Evolutionary conservation across 2,113 vertebrate genomes (phyloP), one percentile per base, ranked within the genome.

Genomic region (Chlamydotis undulata): DNA sequence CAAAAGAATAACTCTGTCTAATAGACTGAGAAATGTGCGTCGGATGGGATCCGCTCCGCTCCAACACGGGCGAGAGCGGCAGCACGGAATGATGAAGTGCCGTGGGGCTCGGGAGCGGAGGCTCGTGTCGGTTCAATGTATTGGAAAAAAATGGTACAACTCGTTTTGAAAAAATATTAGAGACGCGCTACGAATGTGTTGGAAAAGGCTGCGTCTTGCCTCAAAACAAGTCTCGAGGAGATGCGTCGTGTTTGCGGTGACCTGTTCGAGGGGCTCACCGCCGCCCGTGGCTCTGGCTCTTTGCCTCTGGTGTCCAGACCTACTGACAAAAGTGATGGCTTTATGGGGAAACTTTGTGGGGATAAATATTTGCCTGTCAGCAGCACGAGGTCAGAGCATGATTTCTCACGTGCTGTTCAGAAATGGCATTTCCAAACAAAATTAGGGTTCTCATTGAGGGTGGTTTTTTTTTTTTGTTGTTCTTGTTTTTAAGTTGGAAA

Each of bases 331-430:
- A 92, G 39, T 24, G 68, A 81, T 61, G 80, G 91, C 3, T 92
- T 96, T 69, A 73, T 77, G 95, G 94, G 93, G 94, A 91, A 94
- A 91, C 89, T 89, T 14, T 39, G 80, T n/a, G 80, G 83, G 93
- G 76, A 83, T 96, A 95, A 94, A 91, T 61, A 83, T 70, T 65
- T 77, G 53, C 76, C 89, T 95, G 94, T 96, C 93, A 70, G 93
- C 91, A 61, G 3, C 4, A 7, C 76, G 7, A 5, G 70, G 80
- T 39, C 71, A 1, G 29, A 53, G 87, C 2, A 10, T 65, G 87
- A 89, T 92, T 96, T 92, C 87, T 86, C 83, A 17, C 41, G 93
- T 89, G 80, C 83, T 24, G 1, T 53, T 89, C 89, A 68, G 87
- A 95, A 94, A 94, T 83, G 87, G 65, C 89, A 83, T 83, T 94